Percentiles rank a stretch among this genome's conserved stretches.
Evolutionary conservation across 2,888 invertebrate species (phyloP).

Genomic region (Scaptodrosophila latifasciaeformis): DNA sequence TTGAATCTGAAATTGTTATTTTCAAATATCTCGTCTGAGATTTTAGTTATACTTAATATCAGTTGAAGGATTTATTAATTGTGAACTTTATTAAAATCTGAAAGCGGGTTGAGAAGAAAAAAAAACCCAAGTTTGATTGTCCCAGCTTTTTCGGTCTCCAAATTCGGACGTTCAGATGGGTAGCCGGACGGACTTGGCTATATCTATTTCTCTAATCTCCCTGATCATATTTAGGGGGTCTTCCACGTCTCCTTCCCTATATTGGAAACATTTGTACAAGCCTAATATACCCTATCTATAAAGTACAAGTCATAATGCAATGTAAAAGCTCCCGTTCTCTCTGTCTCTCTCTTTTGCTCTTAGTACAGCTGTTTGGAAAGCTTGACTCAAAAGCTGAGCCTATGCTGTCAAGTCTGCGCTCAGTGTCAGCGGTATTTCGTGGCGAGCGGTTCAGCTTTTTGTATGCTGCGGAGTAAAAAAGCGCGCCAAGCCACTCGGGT

Average conservation of each 20-base stretch:
- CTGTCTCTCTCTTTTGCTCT: neutral
- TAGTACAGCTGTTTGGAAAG: slow-evolving; percentile 43
- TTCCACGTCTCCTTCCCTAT: too few relatives aligned
- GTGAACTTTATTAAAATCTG: too few relatives aligned
- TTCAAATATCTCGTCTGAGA: too few relatives aligned
- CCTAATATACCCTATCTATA: too few relatives aligned
- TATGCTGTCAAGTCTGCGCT: slow-evolving; percentile 10
- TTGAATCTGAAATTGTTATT: too few relatives aligned
- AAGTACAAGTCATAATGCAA: too few relatives aligned
- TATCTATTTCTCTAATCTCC: slow-evolving; percentile 8
- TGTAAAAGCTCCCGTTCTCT: slow-evolving; percentile 5
- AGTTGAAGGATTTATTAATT: too few relatives aligned
- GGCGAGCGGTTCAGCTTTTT: slow-evolving; percentile 38
- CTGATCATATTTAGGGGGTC: too few relatives aligned
- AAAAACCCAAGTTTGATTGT: too few relatives aligned
- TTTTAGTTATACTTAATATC: too few relatives aligned
- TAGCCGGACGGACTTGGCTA: slow-evolving; percentile 21
- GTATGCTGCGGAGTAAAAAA: slow-evolving; percentile 12
- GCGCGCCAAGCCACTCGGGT: slow-evolving; percentile 42
- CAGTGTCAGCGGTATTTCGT: slow-evolving; percentile 42
- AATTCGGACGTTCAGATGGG: neutral
- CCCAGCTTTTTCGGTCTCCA: slow-evolving; percentile 11
- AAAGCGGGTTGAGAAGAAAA: too few relatives aligned
- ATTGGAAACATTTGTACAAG: too few relatives aligned
- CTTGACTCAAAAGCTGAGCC: slow-evolving; percentile 57